A percentile compares a stretch with the other conserved stretches of the same genome.
These are phyloP conservation scores for Theristicus caerulescens DNA, from an alignment of 2,113 vertebrate genomes.

Conservation along the genomic window DNA sequence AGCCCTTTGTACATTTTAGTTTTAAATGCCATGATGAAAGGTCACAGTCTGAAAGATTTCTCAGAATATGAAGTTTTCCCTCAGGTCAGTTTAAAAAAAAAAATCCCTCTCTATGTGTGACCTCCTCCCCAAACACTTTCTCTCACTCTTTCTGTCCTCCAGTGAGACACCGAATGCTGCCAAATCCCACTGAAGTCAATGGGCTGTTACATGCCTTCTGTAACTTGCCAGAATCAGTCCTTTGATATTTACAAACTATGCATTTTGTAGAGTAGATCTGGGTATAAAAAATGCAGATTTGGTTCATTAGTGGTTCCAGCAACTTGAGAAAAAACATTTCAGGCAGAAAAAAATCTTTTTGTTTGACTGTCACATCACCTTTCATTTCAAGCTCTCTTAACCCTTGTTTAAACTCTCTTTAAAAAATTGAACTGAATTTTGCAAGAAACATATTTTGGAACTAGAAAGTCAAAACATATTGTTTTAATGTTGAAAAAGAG, in stretches of 20 bases:
- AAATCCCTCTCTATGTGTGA: not conserved
- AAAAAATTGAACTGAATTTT: not conserved
- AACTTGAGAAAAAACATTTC: not conserved
- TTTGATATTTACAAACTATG: not conserved
- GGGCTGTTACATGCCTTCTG: not conserved
- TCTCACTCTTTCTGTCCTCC: not conserved
- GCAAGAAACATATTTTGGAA: not conserved
- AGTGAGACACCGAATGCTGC: not conserved
- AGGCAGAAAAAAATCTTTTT: not conserved
- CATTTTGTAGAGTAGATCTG: not conserved
- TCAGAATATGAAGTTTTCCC: not conserved
- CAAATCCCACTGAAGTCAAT: not conserved
- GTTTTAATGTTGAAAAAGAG: not conserved
- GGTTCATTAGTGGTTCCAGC: not conserved
- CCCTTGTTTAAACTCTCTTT: not conserved
- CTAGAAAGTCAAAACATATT: not conserved
- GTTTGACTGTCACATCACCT: not conserved
- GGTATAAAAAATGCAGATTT: not conserved
- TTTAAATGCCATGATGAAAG: not conserved
- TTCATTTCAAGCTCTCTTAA: not conserved
- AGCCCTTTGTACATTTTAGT: not conserved
- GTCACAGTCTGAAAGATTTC: not conserved
- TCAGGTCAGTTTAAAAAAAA: not conserved
- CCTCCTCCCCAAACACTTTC: not conserved
- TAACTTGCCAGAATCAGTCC: not conserved